Conservation (phyloP, 2,888 invertebrate genomes). For the Habrosyne pyritoides region DNA sequence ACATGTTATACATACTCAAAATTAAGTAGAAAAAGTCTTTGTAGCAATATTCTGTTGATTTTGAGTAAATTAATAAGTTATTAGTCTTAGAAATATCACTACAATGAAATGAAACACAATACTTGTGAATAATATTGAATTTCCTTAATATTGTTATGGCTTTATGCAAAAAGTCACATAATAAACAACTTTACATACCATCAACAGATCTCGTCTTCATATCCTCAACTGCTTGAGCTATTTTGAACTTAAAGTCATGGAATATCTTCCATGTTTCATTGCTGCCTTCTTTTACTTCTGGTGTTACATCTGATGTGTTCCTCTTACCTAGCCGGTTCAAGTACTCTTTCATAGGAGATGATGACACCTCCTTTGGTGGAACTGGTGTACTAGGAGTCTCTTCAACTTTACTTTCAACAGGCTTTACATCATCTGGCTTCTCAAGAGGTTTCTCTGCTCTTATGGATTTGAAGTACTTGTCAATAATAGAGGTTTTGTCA, state of each 20-base stretch:
- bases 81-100: too few relatives aligned
- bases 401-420: constrained; percentile 53
- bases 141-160: too few relatives aligned
- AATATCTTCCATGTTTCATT: constrained; percentile 89
- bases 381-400: constrained; percentile 41
- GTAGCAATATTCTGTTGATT: too few relatives aligned
- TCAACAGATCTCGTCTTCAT: constrained; percentile 88
- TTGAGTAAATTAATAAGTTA: too few relatives aligned
- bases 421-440: constrained; percentile 60
- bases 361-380: constrained; percentile 63
- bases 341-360: constrained; percentile 83
- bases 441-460: constrained; percentile 61
- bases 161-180: too few relatives aligned
- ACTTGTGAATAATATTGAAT: too few relatives aligned
- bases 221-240: constrained; percentile 90
- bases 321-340: constrained; percentile 84
- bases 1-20: too few relatives aligned
- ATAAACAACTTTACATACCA: constrained; percentile 48
- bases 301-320: constrained; percentile 83
- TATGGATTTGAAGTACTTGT: constrained; percentile 79
- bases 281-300: constrained; percentile 64
- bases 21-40: too few relatives aligned
- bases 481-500: constrained; percentile 75
- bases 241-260: constrained; percentile 88
- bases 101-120: too few relatives aligned